Evolutionary conservation across 2,888 invertebrate species (phyloP).

Genomic region (Belgica antarctica): DNA sequence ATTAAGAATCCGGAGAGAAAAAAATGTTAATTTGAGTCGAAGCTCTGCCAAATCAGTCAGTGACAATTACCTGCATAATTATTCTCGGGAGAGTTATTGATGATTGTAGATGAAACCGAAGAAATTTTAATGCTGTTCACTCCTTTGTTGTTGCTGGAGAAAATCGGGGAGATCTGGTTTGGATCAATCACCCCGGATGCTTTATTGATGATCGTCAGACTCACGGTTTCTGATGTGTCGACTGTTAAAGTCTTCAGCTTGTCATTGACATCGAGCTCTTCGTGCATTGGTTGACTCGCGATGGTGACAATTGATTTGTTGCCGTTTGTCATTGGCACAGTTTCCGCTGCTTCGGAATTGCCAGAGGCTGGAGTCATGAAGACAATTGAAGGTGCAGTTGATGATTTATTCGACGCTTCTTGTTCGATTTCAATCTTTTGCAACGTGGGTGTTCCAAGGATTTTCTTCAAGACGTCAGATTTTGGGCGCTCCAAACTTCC

Average conservation of each 20-base stretch:
- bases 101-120: conserved; percentile 34
- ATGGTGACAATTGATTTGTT: conserved; percentile 35
- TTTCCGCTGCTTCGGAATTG: background rate
- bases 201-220: conserved; percentile 43
- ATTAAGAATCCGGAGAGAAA: too few species aligned
- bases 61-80: background rate
- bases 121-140: conserved; percentile 46
- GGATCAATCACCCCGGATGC: conserved; percentile 34
- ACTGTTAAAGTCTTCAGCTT: conserved; percentile 8
- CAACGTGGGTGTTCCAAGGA: conserved; percentile 51
- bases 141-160: conserved; percentile 45
- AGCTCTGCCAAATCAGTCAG: background rate
- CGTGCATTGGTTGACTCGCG: background rate
- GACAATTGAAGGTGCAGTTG: conserved; percentile 37
- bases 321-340: conserved; percentile 26
- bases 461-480: conserved; percentile 62
- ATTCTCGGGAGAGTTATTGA: conserved; percentile 27
- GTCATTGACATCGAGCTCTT: background rate
- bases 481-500: conserved; percentile 64
- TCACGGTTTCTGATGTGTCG: conserved; percentile 42
- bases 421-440: background rate
- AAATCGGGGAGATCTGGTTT: conserved; percentile 45
- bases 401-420: conserved; percentile 2
- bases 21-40: conserved; percentile 14
- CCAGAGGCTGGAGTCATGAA: background rate